Conservation (phyloP, 2,797 vertebrate genomes). For the Galaxias olidus region DNA sequence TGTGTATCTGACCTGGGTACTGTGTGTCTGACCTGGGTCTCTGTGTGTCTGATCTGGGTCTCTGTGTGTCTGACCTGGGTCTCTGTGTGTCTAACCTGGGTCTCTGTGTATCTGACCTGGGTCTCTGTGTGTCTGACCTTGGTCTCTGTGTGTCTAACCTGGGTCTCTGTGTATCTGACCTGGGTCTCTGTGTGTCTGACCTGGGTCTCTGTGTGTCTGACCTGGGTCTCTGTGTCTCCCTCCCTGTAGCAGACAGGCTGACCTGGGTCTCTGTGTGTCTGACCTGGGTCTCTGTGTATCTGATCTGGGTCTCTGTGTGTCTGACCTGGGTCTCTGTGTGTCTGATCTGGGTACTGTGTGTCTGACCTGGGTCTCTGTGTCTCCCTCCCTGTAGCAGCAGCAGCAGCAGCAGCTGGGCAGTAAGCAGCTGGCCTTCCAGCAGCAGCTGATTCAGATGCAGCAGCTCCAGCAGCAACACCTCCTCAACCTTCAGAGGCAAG, state of each 20-base stretch:
- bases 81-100: conserved; percentile 47
- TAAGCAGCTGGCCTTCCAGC: conserved; percentile 99
- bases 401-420: conserved; percentile 84
- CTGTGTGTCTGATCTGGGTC: conserved; percentile 44
- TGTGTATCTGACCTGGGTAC: conserved; percentile 30
- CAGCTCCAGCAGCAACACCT: conserved; percentile 98
- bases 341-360: conserved; percentile 48
- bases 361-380: conserved; percentile 55
- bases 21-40: conserved; percentile 56
- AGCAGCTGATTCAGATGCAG: conserved; percentile 99
- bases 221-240: conserved; percentile 54
- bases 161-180: conserved; percentile 55
- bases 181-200: no score
- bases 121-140: conserved; percentile 50
- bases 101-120: no score
- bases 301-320: conserved; percentile 33
- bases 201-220: no score
- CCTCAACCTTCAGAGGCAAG: conserved; percentile 97
- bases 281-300: conserved; percentile 54
- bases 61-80: no score
- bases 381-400: conserved; percentile 53
- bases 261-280: no score
- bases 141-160: no score
- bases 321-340: conserved; percentile 57
- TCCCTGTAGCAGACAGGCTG: conserved; percentile 55